These are phyloP conservation scores for Aphis gossypii DNA, from an alignment of 1,140 invertebrate genomes.

Conservation along the genomic window DNA sequence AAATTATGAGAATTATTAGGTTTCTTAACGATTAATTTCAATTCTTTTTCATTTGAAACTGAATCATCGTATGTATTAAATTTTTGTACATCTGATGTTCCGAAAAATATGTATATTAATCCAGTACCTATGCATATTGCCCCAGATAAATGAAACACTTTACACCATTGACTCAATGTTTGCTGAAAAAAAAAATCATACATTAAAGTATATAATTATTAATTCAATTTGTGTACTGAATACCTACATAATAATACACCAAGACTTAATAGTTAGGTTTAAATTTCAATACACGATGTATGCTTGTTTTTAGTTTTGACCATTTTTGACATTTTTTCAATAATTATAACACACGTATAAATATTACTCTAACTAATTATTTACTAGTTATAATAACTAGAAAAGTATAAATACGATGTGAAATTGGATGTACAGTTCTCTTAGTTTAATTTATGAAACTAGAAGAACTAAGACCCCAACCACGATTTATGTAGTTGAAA, in stretches of 20 bases:
- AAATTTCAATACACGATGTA: not conserved
- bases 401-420: no score
- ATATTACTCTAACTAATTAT: no score
- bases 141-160: slow-evolving; percentile 71
- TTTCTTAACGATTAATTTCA: slow-evolving; percentile 11
- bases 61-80: slow-evolving; percentile 67
- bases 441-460: no score
- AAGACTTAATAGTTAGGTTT: not conserved
- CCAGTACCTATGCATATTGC: slow-evolving; percentile 67
- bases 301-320: not conserved
- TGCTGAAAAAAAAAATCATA: slow-evolving; percentile 66
- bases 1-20: not conserved
- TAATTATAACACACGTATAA: no score
- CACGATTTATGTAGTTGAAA: no score
- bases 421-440: no score
- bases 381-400: no score
- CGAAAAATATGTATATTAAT: slow-evolving; percentile 68
- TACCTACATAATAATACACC: not conserved
- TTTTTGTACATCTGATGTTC: slow-evolving; percentile 70
- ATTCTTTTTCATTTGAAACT: slow-evolving; percentile 37
- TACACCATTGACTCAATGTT: slow-evolving; percentile 72
- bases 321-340: no score
- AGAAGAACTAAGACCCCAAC: no score
- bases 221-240: no score
- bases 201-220: not conserved